Percentiles rank a stretch among this genome's conserved stretches.
Conservation (phyloP, 2,888 invertebrate species). For the Parascotia fuliginaria region DNA sequence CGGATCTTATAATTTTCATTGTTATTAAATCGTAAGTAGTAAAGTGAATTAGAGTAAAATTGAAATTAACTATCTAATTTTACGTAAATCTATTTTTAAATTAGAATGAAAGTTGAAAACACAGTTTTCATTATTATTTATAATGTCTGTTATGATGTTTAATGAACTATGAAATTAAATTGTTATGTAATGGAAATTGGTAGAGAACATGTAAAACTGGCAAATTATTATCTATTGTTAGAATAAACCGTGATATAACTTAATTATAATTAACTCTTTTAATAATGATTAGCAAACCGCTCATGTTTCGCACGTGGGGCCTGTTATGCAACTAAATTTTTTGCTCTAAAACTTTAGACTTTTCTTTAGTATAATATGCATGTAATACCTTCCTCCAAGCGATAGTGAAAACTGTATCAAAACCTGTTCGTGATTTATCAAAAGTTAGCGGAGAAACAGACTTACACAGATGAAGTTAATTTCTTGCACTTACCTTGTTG, state of each 20-base stretch:
- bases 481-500: too few relatives aligned
- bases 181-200: not conserved
- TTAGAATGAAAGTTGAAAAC: conserved; percentile 14
- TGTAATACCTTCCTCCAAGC: too few relatives aligned
- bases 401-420: too few relatives aligned
- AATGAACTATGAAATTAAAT: not conserved
- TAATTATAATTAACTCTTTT: too few relatives aligned
- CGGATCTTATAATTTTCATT: conserved; percentile 1
- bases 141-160: not conserved
- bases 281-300: too few relatives aligned
- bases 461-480: too few relatives aligned
- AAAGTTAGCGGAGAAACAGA: too few relatives aligned
- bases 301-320: too few relatives aligned
- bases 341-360: too few relatives aligned
- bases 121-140: not conserved
- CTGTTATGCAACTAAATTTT: too few relatives aligned
- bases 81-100: conserved; percentile 9
- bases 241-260: not conserved
- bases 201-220: not conserved
- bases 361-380: too few relatives aligned
- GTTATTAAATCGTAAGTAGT: conserved; percentile 2
- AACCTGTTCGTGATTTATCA: too few relatives aligned
- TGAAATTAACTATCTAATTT: conserved; percentile 10
- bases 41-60: conserved; percentile 7
- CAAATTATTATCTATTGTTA: not conserved